Evolutionary conservation across 2,113 vertebrate species (phyloP), one percentile per base, ranked within the genome.

Genomic region (Cepphus grylle): DNA sequence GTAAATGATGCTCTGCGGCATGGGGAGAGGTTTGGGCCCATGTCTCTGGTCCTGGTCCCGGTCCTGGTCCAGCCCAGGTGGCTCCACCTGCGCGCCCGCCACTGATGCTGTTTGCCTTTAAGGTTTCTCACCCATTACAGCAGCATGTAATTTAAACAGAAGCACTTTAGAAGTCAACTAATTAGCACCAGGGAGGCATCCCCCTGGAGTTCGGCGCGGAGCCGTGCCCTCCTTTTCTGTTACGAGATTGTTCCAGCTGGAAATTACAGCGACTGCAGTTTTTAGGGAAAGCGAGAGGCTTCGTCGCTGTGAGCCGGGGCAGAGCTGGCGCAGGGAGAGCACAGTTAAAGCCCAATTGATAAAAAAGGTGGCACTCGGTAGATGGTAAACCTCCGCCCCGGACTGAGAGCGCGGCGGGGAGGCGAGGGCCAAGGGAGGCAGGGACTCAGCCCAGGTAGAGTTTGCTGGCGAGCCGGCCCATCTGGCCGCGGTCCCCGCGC

Each of bases 181-280:
- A 97, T 97, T 96, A 97, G 96, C 94, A 86, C 84, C 93, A 95
- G 96, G 96, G 87, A 97, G 97, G 97, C 98, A 98, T 98, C 98
- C 97, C 98, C 98, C 92, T 76, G 84, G 79, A 97, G 98, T 97
- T 98, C 94, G 86, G 96, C 76, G n/a, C 94, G 50, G 97, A 97
- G 91, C 95, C 11, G 97, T 96, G 96, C 94, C 90, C 96, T 97
- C 89, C 96, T 80, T 97, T 98, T 98, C 97, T 89, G 95, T 30
- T 95, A 34, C 65, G 30, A 91, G 94, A 83, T 88, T 38, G 36
- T 36, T 97, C 94, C 70, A 55, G 88, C 92, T 92, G 94, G 83
- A 95, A 88, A 96, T 65, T 2, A 47, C 97, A 72, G 94, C 30
- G 19, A 20, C 92, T 30, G 96, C 96, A 56, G 83, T 32, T 92